Evolutionary conservation across 2,888 invertebrate genomes (phyloP).

Genomic region (Bellardia bayeri): DNA sequence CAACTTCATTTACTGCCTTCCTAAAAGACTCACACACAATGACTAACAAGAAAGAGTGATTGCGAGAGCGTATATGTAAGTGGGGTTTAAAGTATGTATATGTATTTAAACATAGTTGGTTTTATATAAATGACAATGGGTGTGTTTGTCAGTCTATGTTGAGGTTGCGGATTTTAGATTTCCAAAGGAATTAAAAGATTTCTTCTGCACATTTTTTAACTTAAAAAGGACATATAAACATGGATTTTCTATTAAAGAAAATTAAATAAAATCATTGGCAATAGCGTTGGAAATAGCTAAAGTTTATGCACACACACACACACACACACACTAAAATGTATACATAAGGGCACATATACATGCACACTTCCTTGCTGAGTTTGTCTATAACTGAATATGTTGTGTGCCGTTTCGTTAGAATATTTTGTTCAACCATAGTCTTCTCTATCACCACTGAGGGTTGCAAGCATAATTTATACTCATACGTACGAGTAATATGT

Average conservation of each 20-base stretch:
- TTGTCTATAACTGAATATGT: background rate
- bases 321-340: background rate
- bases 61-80: background rate
- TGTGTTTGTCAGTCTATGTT: conserved; percentile 22
- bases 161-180: conserved; percentile 69
- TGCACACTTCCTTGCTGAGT: background rate
- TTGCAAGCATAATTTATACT: conserved; percentile 54
- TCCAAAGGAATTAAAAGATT: conserved; percentile 75
- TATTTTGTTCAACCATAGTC: conserved; percentile 35
- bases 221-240: conserved; percentile 74
- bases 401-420: conserved; percentile 22
- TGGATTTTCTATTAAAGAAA: conserved; percentile 81
- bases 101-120: background rate
- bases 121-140: background rate
- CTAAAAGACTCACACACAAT: no score
- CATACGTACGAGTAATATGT: background rate
- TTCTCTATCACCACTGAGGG: conserved; percentile 29
- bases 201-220: conserved; percentile 54
- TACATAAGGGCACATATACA: background rate
- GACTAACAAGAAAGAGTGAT: background rate
- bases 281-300: conserved; percentile 41
- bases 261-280: conserved; percentile 78
- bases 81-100: conserved; percentile 2
- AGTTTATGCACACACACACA: background rate
- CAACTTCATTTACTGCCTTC: conserved; percentile 11